Evolutionary conservation across 53 echinoderm and acorn worm species (phyloP), one percentile per base, ranked within the genome.

Genomic region (Astropecten irregularis): DNA sequence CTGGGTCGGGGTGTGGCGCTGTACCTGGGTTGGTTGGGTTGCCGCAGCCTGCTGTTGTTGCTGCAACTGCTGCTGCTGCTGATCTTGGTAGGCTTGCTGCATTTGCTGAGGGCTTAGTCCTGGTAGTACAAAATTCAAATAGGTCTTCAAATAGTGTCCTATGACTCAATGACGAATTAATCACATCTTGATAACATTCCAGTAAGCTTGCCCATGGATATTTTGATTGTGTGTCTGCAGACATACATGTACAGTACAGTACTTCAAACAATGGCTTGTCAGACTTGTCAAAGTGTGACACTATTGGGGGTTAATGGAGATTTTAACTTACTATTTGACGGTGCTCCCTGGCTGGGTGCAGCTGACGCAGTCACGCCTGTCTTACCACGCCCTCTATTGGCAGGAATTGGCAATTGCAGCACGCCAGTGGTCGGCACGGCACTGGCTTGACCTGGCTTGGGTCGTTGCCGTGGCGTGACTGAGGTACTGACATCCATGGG

Each of bases 401-500:
- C 62, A 37, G 81, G 73, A 13, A 70, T 66, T 15, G 86, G 82
- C 13, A 82, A 54, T 61, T 85, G 81, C 27, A 82, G 49, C 9
- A 61, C 82, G 8, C 68, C 56, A 1, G 69, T 42, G 18, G 46
- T 46, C 27, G 89, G 61, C 9, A 21, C 61, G 3, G 52, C 81
- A 15, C 69, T 73, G 53, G 73, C 82, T 48, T 96, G 96, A 25
- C 86, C 86, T 22, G 70, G 88, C 53, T 99, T 99, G 40, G 99
- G 99, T 67, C 94, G 82, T 81, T 92, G 94, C 31, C 99, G 76
- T 25, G 99, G 99, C 10, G 94, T 90, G 13, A 99, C 94, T 6
- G 99, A 99, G 5, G 99, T 99, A 23, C 99, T 94, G 0, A 93
- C 90, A 27, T 99, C 99, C 86, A 89, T 83, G 10, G 92, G 92